phyloP scores from a whole-genome alignment of 1,140 invertebrate genomes.

The Chionoecetes opilio region DNA sequence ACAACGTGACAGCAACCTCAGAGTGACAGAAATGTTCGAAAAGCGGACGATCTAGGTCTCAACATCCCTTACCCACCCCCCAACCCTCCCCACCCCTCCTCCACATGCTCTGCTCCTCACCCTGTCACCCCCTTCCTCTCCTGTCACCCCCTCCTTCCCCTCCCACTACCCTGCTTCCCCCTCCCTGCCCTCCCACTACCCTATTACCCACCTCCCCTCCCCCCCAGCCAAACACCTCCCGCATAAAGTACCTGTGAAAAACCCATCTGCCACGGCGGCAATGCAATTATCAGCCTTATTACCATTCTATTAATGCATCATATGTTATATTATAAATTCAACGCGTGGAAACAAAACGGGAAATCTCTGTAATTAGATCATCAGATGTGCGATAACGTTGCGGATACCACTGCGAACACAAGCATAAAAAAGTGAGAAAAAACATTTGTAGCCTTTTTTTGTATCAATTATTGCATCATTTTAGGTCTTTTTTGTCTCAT shows the following conservation, averaged over 20 bases:
- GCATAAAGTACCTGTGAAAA: constrained; percentile 10
- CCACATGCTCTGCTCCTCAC: background rate
- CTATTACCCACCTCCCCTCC: background rate
- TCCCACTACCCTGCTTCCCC: background rate
- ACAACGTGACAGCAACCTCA: background rate
- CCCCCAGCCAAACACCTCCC: constrained; percentile 27
- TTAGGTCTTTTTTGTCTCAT: background rate
- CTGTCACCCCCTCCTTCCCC: background rate
- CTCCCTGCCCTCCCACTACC: background rate
- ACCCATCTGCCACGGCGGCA: constrained; percentile 22
- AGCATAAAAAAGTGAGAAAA: background rate
- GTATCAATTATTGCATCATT: constrained; percentile 29
- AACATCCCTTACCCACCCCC: background rate
- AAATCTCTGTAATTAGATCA: constrained; percentile 30
- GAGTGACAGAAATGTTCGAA: background rate
- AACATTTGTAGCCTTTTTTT: constrained; percentile 1
- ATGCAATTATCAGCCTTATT: constrained; percentile 21
- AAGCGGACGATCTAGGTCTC: background rate
- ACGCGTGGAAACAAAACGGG: constrained; percentile 16
- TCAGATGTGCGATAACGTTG: constrained; percentile 28
- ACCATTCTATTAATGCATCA: constrained; percentile 30
- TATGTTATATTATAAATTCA: constrained; percentile 24
- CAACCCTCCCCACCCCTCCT: background rate
- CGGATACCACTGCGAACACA: constrained; percentile 24
- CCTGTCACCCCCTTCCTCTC: background rate